Evolutionary conservation across 2,888 invertebrate genomes (phyloP), one percentile per base, ranked within the genome.

Genomic region (Plagodis dolabraria): DNA sequence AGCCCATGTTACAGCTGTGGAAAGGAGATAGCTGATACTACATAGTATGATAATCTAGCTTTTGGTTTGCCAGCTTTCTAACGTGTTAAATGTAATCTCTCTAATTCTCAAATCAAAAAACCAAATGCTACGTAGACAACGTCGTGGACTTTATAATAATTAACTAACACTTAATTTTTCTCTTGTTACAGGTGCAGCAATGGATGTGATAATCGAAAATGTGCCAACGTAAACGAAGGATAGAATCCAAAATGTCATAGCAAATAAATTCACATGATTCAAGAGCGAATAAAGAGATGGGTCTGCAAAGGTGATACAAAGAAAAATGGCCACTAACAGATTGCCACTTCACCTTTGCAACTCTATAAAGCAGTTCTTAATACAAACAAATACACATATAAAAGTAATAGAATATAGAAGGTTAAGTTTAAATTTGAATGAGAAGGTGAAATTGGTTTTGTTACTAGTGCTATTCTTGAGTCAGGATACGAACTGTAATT

Each of bases 261-360:
- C 65, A 60, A 51, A 44, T 69, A 67, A 57, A 68, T 77, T 75
- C 71, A 71, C 64, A 68, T 63, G 72, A 71, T 67, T 70, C 61
- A 71, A 66, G 65, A 70, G 71, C 56, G 66, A 75, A 80, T 83
- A 83, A 76, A 86, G 88, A 82, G 79, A 92, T 91, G 92, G 86
- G 79, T 85, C 73, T 80, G 73, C 82, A 83, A 74, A 92, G 92
- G 89, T 92, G 92, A 92, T 90, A 86, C 79, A 75, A 77, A 83
- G 79, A 81, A 92, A 87, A 82, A 92, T 92, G 92, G 92, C 91
- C 72, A 77, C 82, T 79, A 79, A 86, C 63, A 85, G 85, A 86
- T 80, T 91, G 83, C 86, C 91, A 78, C 80, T 92, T 80, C 90
- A 92, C 72, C 85, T 91, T 75, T 90, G 89, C 80, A 92, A 92